A percentile compares a stretch with the other conserved stretches of the same genome.
phyloP scores from a whole-genome alignment of 2,888 invertebrate genomes.

The Polylopha cassiicola region DNA sequence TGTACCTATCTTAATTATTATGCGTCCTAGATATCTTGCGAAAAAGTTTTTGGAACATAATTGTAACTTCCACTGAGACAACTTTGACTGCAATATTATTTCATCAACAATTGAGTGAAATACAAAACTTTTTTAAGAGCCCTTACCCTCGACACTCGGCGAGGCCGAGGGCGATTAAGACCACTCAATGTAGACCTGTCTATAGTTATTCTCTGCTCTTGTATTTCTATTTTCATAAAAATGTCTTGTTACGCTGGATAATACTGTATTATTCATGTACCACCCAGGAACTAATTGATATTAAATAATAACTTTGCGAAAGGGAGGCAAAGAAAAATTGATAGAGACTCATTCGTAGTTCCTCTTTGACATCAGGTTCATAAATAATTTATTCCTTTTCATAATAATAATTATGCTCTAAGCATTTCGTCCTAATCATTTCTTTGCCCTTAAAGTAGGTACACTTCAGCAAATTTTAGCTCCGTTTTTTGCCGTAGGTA shows the following conservation, averaged over 20 bases:
- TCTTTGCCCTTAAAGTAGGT: too few relatives aligned
- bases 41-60: neutral
- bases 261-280: constrained; percentile 23
- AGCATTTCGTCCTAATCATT: too few relatives aligned
- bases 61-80: constrained; percentile 11
- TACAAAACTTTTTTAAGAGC: constrained; percentile 32
- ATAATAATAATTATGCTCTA: too few relatives aligned
- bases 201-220: constrained; percentile 5
- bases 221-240: constrained; percentile 7
- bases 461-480: too few relatives aligned
- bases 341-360: too few relatives aligned
- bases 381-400: constrained; percentile 16
- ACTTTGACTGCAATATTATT: constrained; percentile 27
- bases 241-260: constrained; percentile 30
- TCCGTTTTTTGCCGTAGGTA: too few relatives aligned
- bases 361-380: too few relatives aligned
- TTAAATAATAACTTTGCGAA: constrained; percentile 47
- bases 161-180: constrained; percentile 19
- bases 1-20: too few relatives aligned
- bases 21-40: too few relatives aligned
- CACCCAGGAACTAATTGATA: constrained; percentile 48
- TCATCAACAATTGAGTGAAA: constrained; percentile 29
- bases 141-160: constrained; percentile 20
- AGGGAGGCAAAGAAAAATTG: constrained; percentile 35
- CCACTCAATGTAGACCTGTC: constrained; percentile 29